Evolutionary conservation across 2,113 vertebrate genomes (phyloP).

Genomic region (Eurypyga helias): DNA sequence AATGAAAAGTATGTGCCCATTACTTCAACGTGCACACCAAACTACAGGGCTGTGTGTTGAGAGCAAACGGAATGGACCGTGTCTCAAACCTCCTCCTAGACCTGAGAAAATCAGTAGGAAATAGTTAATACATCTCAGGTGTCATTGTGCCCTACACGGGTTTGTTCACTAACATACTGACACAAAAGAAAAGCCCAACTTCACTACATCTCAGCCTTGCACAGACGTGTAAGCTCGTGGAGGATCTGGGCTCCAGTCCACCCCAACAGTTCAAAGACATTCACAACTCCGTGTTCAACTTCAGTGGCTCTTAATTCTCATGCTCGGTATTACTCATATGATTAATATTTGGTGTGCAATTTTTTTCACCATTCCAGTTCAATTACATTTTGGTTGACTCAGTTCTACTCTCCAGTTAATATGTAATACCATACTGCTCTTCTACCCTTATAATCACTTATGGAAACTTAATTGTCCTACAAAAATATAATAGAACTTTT

Average conservation of each 20-base stretch:
- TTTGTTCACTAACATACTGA: background rate
- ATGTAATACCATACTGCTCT: background rate
- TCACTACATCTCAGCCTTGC: background rate
- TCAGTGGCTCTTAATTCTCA: background rate
- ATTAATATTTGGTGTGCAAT: background rate
- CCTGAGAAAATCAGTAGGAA: background rate
- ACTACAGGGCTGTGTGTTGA: accelerated
- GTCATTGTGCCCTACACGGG: background rate
- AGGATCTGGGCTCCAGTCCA: background rate
- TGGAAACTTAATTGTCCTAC: background rate
- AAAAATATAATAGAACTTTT: background rate
- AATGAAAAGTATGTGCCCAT: background rate
- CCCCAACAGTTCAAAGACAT: accelerated
- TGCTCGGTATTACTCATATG: background rate
- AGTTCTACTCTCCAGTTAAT: background rate
- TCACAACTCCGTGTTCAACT: background rate
- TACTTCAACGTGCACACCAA: background rate
- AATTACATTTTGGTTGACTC: background rate
- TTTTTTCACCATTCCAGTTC: background rate
- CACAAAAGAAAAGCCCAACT: background rate
- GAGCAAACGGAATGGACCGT: background rate
- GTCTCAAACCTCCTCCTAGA: background rate
- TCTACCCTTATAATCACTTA: background rate
- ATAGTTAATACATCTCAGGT: background rate
- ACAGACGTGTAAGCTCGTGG: background rate